Evolutionary conservation across 2,797 vertebrate genomes (phyloP), one percentile per base, ranked within the genome.

Genomic region (Pelochelys cantorii): DNA sequence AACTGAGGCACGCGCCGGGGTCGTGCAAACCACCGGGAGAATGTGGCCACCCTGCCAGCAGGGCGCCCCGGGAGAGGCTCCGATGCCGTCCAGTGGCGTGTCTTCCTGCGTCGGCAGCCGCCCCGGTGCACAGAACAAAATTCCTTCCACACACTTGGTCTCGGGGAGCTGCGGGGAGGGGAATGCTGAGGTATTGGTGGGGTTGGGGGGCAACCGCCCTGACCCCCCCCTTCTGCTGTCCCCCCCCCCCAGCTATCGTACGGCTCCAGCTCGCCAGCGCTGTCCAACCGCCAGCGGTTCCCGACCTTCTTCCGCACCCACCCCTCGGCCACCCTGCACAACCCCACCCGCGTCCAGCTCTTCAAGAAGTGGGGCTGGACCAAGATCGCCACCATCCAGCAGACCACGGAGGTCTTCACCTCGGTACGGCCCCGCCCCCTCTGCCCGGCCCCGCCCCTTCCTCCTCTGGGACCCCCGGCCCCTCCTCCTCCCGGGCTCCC

Each of bases 321-420:
- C 85, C 99, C 99, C 0, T 99, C 99, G 0, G 99, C 99, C 95
- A 99, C 99, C 0, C 98, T 99, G 55, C 99, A 99, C 98, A 99
- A 99, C 94, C 99, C 99, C 83, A 99, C 99, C 81, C 97, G 99
- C 0, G 99, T 99, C 95, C 98, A 98, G 96, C 99, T 99, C 68
- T 99, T 99, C 97, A 98, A 99, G 96, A 99, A 99, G 96, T 99
- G 99, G 99, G 98, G 98, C 88, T 99, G 99, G 99, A 99, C 98
- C 59, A 99, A 99, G 97, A 99, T 99, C 4, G 99, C 99, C 95
- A 99, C 99, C 98, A 99, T 99, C 97, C 99, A 99, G 97, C 99
- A 99, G 98, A 99, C 99, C 93, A 99, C 99, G 0, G 99, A 99
- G 97, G 99, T 99, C 96, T 99, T 99, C 97, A 99, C 99, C 37